Evolutionary conservation across 2,113 vertebrate species (phyloP).

Genomic region (Canis aureus): DNA sequence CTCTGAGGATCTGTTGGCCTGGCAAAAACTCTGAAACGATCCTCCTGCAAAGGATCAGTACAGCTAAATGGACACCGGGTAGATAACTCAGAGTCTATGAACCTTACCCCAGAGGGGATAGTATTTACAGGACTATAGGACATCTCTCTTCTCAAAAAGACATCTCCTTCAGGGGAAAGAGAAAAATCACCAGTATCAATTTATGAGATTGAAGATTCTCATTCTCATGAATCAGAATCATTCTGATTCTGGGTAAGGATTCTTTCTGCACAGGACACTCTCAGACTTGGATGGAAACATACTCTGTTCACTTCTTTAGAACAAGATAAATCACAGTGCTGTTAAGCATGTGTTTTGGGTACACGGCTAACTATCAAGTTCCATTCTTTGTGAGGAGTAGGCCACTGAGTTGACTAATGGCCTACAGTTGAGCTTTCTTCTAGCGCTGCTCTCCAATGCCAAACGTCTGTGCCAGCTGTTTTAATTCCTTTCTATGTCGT

Average conservation of each 20-base stretch:
- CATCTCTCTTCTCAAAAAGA: conserved; percentile 21
- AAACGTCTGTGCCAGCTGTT: not conserved
- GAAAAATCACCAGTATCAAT: not conserved
- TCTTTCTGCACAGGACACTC: not conserved
- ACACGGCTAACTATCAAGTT: not conserved
- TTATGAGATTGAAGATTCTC: not conserved
- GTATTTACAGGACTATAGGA: not conserved
- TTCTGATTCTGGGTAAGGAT: not conserved
- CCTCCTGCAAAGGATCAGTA: not conserved
- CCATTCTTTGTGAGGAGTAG: not conserved
- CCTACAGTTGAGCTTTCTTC: not conserved
- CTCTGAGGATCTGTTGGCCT: not conserved
- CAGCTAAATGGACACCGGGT: not conserved
- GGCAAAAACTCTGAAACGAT: not conserved
- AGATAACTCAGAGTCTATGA: not conserved
- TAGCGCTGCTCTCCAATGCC: not conserved
- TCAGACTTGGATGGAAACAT: conserved; percentile 20
- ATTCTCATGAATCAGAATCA: too few relatives aligned
- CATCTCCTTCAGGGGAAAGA: not conserved
- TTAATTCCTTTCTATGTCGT: not conserved
- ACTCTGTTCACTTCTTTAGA: not conserved
- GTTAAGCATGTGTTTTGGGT: not conserved
- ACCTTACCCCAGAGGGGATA: not conserved
- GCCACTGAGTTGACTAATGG: not conserved
- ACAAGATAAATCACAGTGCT: not conserved